These are phyloP conservation scores for Holacanthella duospinosa DNA, from an alignment of 2,888 invertebrate species.

Conservation along the genomic window DNA sequence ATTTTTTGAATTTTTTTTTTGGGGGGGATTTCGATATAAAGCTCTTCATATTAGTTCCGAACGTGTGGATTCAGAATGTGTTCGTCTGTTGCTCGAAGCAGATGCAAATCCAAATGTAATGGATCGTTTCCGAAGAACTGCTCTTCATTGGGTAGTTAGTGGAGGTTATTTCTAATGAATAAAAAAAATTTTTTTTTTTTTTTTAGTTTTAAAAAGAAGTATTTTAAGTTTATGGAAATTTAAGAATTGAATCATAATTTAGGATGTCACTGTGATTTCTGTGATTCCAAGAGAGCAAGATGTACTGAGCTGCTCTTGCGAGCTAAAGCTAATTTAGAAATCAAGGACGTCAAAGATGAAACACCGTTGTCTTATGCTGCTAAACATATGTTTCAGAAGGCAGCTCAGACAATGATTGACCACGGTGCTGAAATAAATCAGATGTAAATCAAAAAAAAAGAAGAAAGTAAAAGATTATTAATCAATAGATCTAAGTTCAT, in stretches of 20 bases:
- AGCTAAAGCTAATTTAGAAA: slow-evolving; percentile 1
- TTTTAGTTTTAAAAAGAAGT: no score
- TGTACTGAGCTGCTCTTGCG: slow-evolving; percentile 6
- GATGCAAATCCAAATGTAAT: slow-evolving; percentile 17
- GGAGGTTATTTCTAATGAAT: no score
- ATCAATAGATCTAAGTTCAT: neutral
- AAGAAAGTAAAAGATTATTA: neutral
- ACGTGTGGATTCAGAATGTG: slow-evolving; percentile 10
- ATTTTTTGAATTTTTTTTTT: no score
- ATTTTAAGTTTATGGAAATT: neutral
- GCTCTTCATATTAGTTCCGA: slow-evolving; percentile 17
- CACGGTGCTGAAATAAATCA: slow-evolving; percentile 11
- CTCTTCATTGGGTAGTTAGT: slow-evolving; percentile 18
- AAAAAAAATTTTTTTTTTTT: no score
- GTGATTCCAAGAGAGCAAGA: slow-evolving; percentile 9
- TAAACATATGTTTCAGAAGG: slow-evolving; percentile 1
- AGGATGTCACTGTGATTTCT: slow-evolving; percentile 14
- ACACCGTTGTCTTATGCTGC: slow-evolving; percentile 12
- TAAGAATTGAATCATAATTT: neutral
- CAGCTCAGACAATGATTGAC: slow-evolving; percentile 9
- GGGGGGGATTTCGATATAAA: no score
- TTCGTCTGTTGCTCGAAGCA: slow-evolving; percentile 14
- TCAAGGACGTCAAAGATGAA: slow-evolving; percentile 11
- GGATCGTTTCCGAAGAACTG: slow-evolving; percentile 15
- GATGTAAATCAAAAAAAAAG: no score